Conservation (phyloP, 1,140 invertebrate genomes). For the Harpegnathos saltator region DNA sequence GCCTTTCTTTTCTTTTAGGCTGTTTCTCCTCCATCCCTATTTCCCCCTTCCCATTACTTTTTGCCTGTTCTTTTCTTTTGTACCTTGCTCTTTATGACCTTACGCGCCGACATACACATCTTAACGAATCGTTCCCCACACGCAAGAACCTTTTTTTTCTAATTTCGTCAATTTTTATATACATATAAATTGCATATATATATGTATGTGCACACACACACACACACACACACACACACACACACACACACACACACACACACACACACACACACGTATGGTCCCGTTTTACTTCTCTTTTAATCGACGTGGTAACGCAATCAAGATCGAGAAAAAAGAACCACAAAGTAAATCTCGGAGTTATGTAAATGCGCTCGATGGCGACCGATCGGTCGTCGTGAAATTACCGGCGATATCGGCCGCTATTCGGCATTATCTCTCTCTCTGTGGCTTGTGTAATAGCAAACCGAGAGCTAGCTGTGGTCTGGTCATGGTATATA, state of each 20-base stretch:
- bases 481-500: conserved; percentile 52
- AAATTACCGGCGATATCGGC: neutral
- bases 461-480: conserved; percentile 36
- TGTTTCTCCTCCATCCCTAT: conserved; percentile 67
- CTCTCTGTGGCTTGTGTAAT: conserved; percentile 33
- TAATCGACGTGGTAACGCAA: neutral
- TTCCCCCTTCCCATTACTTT: no score
- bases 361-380: conserved; percentile 16
- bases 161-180: neutral
- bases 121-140: conserved; percentile 39
- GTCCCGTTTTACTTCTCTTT: neutral
- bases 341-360: neutral
- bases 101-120: conserved; percentile 2
- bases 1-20: conserved; percentile 48
- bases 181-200: no score
- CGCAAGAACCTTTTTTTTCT: conserved; percentile 30
- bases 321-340: neutral
- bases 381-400: neutral
- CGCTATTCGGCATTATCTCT: conserved; percentile 7
- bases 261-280: no score
- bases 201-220: no score
- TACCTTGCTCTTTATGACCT: conserved; percentile 46
- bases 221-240: no score
- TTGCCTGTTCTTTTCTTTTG: conserved; percentile 39
- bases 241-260: no score